A percentile compares a stretch with the other conserved stretches of the same genome.
These are phyloP conservation scores for Micropterix aruncella DNA, from an alignment of 2,888 invertebrate genomes.

Conservation along the genomic window DNA sequence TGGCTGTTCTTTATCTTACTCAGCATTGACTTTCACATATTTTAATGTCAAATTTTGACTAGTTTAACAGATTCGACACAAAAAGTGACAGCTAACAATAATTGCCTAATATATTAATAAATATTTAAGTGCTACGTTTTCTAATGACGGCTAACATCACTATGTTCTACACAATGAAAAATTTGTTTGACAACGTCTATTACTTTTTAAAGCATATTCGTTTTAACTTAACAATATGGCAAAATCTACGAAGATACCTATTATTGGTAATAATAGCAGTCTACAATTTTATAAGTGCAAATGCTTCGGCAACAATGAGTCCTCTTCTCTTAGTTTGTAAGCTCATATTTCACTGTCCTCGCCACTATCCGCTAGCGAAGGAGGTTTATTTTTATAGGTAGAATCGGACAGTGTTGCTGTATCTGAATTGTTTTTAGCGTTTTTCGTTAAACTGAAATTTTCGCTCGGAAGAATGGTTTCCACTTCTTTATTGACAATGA, in stretches of 20 bases:
- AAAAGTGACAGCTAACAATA: background rate
- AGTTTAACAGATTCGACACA: background rate
- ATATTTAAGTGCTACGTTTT: background rate
- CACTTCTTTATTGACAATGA: too few species aligned
- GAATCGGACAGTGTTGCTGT: too few species aligned
- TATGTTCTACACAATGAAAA: background rate
- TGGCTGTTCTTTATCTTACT: background rate
- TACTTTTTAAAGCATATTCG: background rate
- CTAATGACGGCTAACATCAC: background rate
- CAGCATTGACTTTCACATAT: background rate
- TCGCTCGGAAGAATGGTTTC: too few species aligned
- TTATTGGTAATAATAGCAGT: background rate
- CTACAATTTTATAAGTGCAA: background rate
- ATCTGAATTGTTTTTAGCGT: too few species aligned
- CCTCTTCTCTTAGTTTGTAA: background rate
- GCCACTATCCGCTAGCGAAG: background rate
- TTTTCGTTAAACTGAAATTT: too few species aligned
- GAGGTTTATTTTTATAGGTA: constrained; percentile 1
- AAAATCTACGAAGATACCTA: background rate
- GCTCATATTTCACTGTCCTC: background rate
- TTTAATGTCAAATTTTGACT: background rate
- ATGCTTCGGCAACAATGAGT: background rate
- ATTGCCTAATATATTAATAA: background rate
- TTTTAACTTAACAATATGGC: background rate
- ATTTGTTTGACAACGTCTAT: background rate